Base-by-base conservation (phyloP, 2,888 invertebrate genomes). In the Drosophila parthenogenetica region DNA sequence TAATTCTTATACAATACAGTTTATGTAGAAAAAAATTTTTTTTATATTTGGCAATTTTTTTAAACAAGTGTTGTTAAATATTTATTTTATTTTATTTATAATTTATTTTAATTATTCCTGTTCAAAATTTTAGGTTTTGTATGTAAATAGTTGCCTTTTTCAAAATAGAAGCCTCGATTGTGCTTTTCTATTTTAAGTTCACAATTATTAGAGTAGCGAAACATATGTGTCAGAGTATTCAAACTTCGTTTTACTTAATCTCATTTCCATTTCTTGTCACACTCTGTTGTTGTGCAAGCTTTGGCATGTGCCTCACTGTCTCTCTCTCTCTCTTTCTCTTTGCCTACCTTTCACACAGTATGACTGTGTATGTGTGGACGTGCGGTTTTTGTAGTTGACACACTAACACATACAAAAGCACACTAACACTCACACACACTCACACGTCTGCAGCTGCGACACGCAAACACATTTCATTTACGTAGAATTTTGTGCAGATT, bases 381-480 rank as follows among this genome's bases (percentile, higher is more conserved):
- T 81, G 79, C 72, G 85, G 84, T 79, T 87, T 87, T 75, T 85
- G 82, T 74, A 84, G 87, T 85, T 84, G 84, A 85, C 84, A 84
- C 85, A 87, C 85, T 81, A 87, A 87, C 77, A 84, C 65, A 69
- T 46, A 67, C 51, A 53, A 19, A 51, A 40, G 37, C 29, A 32
- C 48, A 50, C 50, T 45, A 71, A 55, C 57, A 45, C 43, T 62
- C 65, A 50, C 53, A 51, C 40, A 22, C 53, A 59, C 37, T 53
- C 43, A 60, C 43, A 46, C 57, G 64, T 60, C 46, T 64, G 57
- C 60, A 70, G 72, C 74, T 70, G 66, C 71, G 72, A 73, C 75
- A 85, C 77, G 82, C 82, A 85, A 85, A 82, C 87, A 87, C 82
- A 82, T 84, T 82, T 82, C 81, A 84, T 87, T 84, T 81, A 84